Base-by-base conservation (phyloP, 2,113 vertebrate genomes). In the Chunga burmeisteri region DNA sequence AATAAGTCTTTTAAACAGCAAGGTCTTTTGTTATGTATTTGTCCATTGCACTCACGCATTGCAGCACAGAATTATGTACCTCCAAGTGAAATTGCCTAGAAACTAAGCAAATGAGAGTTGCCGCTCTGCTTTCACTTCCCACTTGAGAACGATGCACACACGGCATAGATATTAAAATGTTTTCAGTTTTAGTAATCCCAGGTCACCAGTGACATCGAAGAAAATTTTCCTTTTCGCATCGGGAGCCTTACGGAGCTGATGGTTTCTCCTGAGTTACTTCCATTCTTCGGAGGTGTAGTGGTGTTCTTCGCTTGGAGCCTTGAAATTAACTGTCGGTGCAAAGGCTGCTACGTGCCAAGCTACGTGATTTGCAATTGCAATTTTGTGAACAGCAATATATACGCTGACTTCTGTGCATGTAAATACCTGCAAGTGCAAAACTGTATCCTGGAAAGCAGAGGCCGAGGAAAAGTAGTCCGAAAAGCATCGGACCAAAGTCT, bases 61-160 rank as follows among this genome's bases (percentile, higher is more conserved):
- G 42, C 55, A 18, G 63, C 81, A 26, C 53, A 44, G 22, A 88
- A 63, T 53, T 22, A 34, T 4, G 18, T 34, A 40, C 56, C 75
- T 93, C 58, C 55, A 38, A 53, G 67, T 66, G 86, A 83, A 94
- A 90, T 74, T 58, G 83, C 88, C 66, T 59, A 47, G 61, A 47
- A 88, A n/a, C 38, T 11, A 11, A 88, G 89, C 65, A 93, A 89
- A 71, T 18, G 68, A 59, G 65, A 50, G 6, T 49, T 6, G 1
- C 52, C 2, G 0, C 42, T 72, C 47, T 20, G 44, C 75, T 27
- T 53, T 49, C 4, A 0, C 40, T 72, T 29, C 53, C 20, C 3
- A 22, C 3, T 2, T 0, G 13, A 14, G 68, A 44, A 2, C 0
- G 44, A 65, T 44, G 71, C 44, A 2, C 29, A 2, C 6, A 1